A percentile compares a stretch with the other conserved stretches of the same genome.
These are phyloP conservation scores for Paratrypauchen microcephalus DNA, from an alignment of 2,797 vertebrate species.

Conservation along the genomic window DNA sequence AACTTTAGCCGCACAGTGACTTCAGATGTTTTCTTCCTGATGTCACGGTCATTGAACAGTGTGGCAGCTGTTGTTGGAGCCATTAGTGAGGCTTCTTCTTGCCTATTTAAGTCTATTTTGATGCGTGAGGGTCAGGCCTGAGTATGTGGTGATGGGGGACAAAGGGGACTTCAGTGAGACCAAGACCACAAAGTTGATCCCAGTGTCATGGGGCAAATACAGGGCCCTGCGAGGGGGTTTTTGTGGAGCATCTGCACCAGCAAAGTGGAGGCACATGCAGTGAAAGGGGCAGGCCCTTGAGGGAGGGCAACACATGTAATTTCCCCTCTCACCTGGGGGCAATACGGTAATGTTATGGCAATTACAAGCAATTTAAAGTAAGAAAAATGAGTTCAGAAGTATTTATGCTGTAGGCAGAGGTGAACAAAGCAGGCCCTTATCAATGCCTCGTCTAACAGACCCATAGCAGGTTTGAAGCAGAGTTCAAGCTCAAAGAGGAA, in stretches of 20 bases:
- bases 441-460: no score
- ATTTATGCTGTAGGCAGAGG: not conserved
- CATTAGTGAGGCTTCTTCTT: conserved; percentile 30
- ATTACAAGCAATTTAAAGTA: not conserved
- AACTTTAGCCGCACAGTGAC: not conserved
- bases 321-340: conserved; percentile 28
- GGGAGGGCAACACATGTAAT: conserved; percentile 24
- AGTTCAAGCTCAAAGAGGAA: no score
- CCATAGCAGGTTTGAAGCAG: no score
- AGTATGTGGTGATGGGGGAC: conserved; percentile 48
- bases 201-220: conserved; percentile 62
- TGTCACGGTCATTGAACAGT: conserved; percentile 39
- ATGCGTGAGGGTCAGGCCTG: conserved; percentile 44
- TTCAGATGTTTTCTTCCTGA: conserved; percentile 5
- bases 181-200: conserved; percentile 70
- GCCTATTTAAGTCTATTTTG: conserved; percentile 62
- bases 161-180: conserved; percentile 65
- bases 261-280: conserved; percentile 15
- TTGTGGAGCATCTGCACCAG: conserved; percentile 62
- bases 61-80: conserved; percentile 40
- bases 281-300: conserved; percentile 36
- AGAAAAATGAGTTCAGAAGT: not conserved
- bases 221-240: conserved; percentile 61
- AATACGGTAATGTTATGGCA: conserved; percentile 2
- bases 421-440: not conserved